Base-by-base conservation (phyloP, 2,888 invertebrate species). In the Xanthorhoe designata region DNA sequence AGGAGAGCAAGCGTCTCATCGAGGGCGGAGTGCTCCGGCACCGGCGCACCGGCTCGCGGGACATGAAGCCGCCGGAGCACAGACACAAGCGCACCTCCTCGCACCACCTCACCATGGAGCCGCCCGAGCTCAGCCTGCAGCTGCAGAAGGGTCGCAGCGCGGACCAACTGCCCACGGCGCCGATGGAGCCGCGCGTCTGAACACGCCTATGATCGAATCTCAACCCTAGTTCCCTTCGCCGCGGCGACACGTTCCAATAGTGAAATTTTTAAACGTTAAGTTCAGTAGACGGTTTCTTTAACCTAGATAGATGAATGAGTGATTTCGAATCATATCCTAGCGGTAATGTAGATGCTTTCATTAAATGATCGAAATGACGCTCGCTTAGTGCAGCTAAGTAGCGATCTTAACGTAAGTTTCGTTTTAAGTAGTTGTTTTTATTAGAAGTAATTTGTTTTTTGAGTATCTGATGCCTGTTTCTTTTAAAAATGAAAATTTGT, bases 11-110 rank as follows among this genome's bases (percentile, higher is more conserved):
- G 79, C 88, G 92, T 60, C 84, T 94, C 29, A 85, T 94, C 68
- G 92, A 91, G 57, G 80, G 87, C 71, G 83, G 88, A 64, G 92
- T 85, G 67, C 83, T 95, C 69, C 90, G 95, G 1, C 95, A 95
- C 84, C 92, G 95, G 4, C 92, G 95, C 75, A 95, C 95, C 49
- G 94, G 94, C 76, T 95, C 95, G n/a, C 92, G 91, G 75, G 95
- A 95, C 78, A 76, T 90, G 68, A 87, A 88, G 76, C 82, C 85
- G 64, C 84, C 86, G n/a, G 83, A 82, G 59, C 69, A 77, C 55
- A 79, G 80, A 47, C 94, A 94, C 85, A 90, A 91, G 84, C 91
- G 94, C 50, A 93, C 93, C 45, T 90, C 92, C 61, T 91, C 91
- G 51, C 94, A 94, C 75, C 94, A 94, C 83, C 78, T 93, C 71